A percentile compares a stretch with the other conserved stretches of the same genome.
Evolutionary conservation across 1,140 invertebrate species (phyloP).

Genomic region (Psilanteris sp.): DNA sequence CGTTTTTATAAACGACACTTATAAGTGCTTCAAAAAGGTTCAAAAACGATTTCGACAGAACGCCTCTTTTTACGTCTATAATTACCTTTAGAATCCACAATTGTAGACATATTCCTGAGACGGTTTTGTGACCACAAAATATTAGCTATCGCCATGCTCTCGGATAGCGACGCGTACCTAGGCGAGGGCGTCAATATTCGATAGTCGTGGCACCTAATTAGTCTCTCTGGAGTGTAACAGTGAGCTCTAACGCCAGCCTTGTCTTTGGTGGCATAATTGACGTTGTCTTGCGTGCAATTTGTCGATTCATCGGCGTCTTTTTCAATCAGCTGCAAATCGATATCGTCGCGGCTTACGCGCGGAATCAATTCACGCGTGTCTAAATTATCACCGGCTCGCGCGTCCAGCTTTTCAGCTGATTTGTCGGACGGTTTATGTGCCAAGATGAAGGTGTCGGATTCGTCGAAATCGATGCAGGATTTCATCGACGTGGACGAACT

Average conservation of each 20-base stretch:
- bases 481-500: conserved; percentile 62
- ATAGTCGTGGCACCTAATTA: conserved; percentile 70
- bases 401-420: conserved; percentile 32
- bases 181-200: conserved; percentile 70
- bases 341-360: conserved; percentile 19
- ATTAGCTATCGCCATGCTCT: conserved; percentile 21
- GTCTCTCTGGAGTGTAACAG: conserved; percentile 73
- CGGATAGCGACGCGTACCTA: conserved; percentile 47
- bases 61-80: too few species aligned
- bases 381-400: conserved; percentile 43
- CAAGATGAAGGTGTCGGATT: conserved; percentile 48
- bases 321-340: conserved; percentile 64
- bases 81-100: not conserved
- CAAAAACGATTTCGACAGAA: not conserved
- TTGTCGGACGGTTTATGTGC: conserved; percentile 26
- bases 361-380: conserved; percentile 54
- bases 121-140: conserved; percentile 37
- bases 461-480: conserved; percentile 65
- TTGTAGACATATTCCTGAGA: conserved; percentile 1
- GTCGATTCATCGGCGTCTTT: conserved; percentile 46
- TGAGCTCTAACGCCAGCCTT: conserved; percentile 31
- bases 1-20: too few species aligned
- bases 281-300: conserved; percentile 7
- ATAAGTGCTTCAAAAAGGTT: too few species aligned
- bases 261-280: conserved; percentile 30